A percentile compares a stretch with the other conserved stretches of the same genome.
Evolutionary conservation across 2,113 vertebrate genomes (phyloP).

Genomic region (Macheiramphus alcinus): DNA sequence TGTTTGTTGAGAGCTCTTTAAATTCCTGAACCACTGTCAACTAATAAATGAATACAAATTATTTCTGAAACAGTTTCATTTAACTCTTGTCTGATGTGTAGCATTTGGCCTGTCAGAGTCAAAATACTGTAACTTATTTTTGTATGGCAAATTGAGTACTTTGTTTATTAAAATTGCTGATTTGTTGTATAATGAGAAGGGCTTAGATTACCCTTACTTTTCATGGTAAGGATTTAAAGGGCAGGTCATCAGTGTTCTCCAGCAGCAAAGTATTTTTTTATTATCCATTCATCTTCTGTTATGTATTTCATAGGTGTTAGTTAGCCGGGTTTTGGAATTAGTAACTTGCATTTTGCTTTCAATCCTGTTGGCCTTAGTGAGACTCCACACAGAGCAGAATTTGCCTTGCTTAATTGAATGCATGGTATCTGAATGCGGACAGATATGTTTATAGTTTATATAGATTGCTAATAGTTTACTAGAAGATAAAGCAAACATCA

Average conservation of each 20-base stretch:
- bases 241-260: not conserved
- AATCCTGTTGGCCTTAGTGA: not conserved
- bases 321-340: not conserved
- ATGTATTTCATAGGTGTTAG: not conserved
- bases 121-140: not conserved
- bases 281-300: not conserved
- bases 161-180: conserved; percentile 19
- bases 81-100: conserved; percentile 4
- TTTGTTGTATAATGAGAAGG: not conserved
- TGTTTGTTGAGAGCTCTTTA: not conserved
- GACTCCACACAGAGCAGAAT: not conserved
- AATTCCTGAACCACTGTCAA: not conserved
- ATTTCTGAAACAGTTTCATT: conserved; percentile 1
- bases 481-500: not conserved
- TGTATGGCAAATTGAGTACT: conserved; percentile 9
- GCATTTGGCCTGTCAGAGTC: conserved; percentile 26
- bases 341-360: not conserved
- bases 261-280: not conserved
- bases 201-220: not conserved
- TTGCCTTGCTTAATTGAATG: not conserved
- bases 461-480: not conserved
- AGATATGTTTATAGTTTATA: not conserved
- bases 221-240: not conserved
- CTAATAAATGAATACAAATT: conserved; percentile 4
- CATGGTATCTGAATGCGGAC: not conserved